A percentile compares a stretch with the other conserved stretches of the same genome.
Evolutionary conservation across 92 coral and sea anemone genomes (phyloP).

Genomic region (Umimayanthus chanpuru): DNA sequence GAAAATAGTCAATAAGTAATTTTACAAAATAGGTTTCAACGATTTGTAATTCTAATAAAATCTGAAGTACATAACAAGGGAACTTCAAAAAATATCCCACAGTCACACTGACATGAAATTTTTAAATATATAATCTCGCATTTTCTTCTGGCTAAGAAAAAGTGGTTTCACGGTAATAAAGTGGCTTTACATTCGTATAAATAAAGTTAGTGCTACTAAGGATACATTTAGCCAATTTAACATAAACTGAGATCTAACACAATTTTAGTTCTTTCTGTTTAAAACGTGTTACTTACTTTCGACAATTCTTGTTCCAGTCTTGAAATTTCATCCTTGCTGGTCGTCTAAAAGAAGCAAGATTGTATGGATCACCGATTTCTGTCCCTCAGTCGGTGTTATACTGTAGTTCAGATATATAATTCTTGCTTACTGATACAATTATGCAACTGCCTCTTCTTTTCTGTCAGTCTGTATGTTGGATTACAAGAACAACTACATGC

Average conservation of each 20-base stretch:
- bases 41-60: too few relatives aligned
- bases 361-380: neutral
- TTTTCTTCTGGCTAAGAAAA: neutral
- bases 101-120: neutral
- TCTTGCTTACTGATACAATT: too few relatives aligned
- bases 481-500: too few relatives aligned
- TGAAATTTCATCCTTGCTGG: slow-evolving; percentile 78
- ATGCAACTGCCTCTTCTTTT: too few relatives aligned
- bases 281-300: slow-evolving; percentile 58
- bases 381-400: neutral
- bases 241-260: neutral
- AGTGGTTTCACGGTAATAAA: neutral
- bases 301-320: slow-evolving; percentile 77
- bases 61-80: too few relatives aligned
- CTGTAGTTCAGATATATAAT: neutral
- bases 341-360: slow-evolving; percentile 54
- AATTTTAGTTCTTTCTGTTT: neutral
- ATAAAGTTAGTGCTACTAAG: neutral
- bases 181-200: neutral
- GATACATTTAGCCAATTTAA: neutral
- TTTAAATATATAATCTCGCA: too few relatives aligned
- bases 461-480: too few relatives aligned
- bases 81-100: too few relatives aligned
- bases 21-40: neutral
- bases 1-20: neutral